Evolutionary conservation across 2,888 invertebrate genomes (phyloP).

Genomic region (Drosophila nigricruria): DNA sequence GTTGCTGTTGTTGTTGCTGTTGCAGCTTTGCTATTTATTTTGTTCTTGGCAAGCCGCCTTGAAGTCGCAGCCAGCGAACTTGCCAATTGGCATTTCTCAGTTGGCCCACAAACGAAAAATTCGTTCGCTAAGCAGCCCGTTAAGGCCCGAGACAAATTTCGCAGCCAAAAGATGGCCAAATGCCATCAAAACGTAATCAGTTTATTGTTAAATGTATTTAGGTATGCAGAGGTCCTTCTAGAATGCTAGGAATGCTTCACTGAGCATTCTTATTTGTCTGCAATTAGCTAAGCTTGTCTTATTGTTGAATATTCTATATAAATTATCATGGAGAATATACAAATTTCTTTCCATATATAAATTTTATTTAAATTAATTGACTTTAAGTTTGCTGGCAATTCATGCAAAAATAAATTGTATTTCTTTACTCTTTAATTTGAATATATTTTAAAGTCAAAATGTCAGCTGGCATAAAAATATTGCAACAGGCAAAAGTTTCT

Average conservation of each 20-base stretch:
- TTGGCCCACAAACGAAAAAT: conserved; percentile 38
- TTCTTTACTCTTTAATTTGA: background rate
- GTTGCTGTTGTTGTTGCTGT: conserved; percentile 22
- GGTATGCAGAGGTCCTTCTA: conserved; percentile 2
- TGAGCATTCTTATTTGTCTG: background rate
- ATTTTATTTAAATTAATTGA: background rate
- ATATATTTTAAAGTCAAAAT: background rate
- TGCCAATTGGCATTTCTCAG: conserved; percentile 56
- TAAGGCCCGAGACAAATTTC: conserved; percentile 35
- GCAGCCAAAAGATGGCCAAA: conserved; percentile 24
- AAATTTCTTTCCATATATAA: background rate
- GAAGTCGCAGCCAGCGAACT: conserved; percentile 27
- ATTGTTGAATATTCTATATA: background rate
- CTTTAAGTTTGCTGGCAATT: background rate
- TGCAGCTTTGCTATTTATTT: conserved; percentile 47
- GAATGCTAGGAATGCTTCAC: background rate
- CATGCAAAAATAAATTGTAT: background rate
- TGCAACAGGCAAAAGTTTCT: background rate
- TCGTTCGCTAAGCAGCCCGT: background rate
- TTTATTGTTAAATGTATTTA: conserved; percentile 18
- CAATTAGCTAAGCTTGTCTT: background rate
- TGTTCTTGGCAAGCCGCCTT: conserved; percentile 45
- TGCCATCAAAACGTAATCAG: conserved; percentile 35
- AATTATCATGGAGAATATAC: background rate
- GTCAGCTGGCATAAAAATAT: background rate